A percentile compares a stretch with the other conserved stretches of the same genome.
These are phyloP conservation scores for Mizuhopecten yessoensis DNA, from an alignment of 1,140 invertebrate species.

Conservation along the genomic window DNA sequence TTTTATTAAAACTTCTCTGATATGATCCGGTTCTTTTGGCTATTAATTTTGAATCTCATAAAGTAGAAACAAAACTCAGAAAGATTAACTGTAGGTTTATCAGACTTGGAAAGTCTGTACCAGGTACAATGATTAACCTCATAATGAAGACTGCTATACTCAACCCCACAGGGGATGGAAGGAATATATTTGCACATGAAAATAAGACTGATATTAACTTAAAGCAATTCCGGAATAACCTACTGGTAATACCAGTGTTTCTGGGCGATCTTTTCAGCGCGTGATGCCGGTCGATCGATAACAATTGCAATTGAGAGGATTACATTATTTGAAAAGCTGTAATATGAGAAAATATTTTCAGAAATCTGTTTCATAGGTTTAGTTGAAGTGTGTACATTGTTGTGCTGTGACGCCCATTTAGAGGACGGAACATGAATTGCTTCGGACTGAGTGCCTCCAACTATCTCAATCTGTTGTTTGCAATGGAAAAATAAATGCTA, in stretches of 20 bases:
- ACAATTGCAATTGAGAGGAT: not conserved
- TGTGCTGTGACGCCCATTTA: not conserved
- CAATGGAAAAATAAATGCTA: not conserved
- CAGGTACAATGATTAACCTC: too few species aligned
- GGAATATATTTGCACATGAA: not conserved
- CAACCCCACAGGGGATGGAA: not conserved
- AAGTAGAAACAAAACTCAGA: too few species aligned
- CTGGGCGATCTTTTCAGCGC: not conserved
- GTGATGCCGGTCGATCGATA: not conserved
- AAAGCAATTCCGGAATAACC: not conserved
- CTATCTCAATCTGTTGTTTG: not conserved
- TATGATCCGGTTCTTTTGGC: too few species aligned
- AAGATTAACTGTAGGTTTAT: too few species aligned
- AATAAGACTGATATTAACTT: not conserved
- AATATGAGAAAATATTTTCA: not conserved
- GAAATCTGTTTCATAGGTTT: not conserved
- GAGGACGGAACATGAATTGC: not conserved
- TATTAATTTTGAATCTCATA: too few species aligned
- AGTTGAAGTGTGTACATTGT: not conserved
- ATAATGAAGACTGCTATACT: not conserved
- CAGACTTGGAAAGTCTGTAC: too few species aligned
- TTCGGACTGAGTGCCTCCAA: not conserved
- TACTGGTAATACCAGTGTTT: not conserved
- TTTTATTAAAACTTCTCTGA: too few species aligned
- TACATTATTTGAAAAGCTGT: not conserved